Conservation (phyloP, 2,797 vertebrate species). For the Phalloptychus januarius region DNA sequence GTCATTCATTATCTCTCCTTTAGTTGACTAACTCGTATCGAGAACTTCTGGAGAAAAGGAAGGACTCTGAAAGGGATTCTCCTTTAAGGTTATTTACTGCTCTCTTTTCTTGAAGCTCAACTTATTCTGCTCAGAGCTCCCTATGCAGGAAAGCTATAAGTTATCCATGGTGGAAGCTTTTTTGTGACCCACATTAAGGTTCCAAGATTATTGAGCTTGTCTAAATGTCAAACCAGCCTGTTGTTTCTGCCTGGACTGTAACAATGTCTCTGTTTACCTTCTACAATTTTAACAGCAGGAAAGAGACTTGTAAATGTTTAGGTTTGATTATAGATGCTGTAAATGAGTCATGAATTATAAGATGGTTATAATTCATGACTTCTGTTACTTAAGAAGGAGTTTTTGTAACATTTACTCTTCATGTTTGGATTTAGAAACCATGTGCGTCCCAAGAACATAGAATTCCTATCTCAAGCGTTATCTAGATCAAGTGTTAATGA, state of each 20-base stretch:
- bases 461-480: slow-evolving; percentile 45
- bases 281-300: neutral
- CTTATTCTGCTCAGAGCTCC: neutral
- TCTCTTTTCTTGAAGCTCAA: neutral
- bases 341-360: slow-evolving; percentile 1
- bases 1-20: slow-evolving; percentile 12
- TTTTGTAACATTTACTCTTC: neutral
- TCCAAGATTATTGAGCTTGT: neutral
- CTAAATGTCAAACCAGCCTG: neutral
- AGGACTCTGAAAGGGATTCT: slow-evolving; percentile 79
- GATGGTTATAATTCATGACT: neutral
- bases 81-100: slow-evolving; percentile 71
- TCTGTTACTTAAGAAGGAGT: neutral
- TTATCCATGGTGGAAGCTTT: neutral
- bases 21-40: slow-evolving; percentile 74
- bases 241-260: neutral
- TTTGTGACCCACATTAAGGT: neutral
- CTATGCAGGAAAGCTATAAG: neutral
- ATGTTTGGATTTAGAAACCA: slow-evolving; percentile 68
- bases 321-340: neutral
- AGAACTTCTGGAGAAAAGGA: slow-evolving; percentile 80
- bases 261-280: neutral
- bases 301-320: neutral
- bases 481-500: slow-evolving; percentile 45
- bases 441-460: slow-evolving; percentile 60